phyloP scores from a whole-genome alignment of 2,797 vertebrate species.

The Sebastes matsubarae region DNA sequence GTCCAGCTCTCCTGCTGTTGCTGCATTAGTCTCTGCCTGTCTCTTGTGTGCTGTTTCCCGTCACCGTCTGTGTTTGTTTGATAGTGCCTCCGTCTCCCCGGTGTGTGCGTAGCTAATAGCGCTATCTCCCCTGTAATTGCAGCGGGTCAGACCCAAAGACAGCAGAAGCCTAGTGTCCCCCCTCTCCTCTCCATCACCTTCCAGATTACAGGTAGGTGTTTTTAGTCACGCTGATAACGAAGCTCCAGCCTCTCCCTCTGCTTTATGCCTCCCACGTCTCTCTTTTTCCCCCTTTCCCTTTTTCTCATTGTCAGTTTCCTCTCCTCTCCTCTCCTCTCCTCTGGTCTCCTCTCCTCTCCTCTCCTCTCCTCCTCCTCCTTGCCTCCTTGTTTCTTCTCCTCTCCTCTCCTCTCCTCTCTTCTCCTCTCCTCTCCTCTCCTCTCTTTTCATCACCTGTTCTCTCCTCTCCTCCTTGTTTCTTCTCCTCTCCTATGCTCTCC shows the following conservation, averaged over 20 bases:
- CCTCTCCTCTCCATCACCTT: constrained; percentile 92
- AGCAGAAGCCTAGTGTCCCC: constrained; percentile 86
- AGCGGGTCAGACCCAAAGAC: constrained; percentile 89
- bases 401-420: neutral
- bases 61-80: constrained; percentile 38
- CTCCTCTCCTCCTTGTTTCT: neutral
- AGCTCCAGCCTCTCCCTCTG: neutral
- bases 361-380: neutral
- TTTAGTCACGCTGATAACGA: constrained; percentile 56
- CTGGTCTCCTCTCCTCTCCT: neutral
- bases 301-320: neutral
- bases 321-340: neutral
- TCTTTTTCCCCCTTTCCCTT: neutral
- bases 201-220: constrained; percentile 91
- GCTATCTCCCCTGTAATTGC: constrained; percentile 87
- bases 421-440: neutral
- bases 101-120: constrained; percentile 77
- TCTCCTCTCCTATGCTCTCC: rapidly evolving
- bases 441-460: too few species aligned
- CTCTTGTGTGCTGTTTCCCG: constrained; percentile 13
- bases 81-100: constrained; percentile 23
- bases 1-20: constrained; percentile 5
- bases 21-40: constrained; percentile 13
- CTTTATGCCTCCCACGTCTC: neutral
- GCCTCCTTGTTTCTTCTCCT: neutral